Conservation (phyloP, 2,888 invertebrate species). For the Lampropteryx suffumata region DNA sequence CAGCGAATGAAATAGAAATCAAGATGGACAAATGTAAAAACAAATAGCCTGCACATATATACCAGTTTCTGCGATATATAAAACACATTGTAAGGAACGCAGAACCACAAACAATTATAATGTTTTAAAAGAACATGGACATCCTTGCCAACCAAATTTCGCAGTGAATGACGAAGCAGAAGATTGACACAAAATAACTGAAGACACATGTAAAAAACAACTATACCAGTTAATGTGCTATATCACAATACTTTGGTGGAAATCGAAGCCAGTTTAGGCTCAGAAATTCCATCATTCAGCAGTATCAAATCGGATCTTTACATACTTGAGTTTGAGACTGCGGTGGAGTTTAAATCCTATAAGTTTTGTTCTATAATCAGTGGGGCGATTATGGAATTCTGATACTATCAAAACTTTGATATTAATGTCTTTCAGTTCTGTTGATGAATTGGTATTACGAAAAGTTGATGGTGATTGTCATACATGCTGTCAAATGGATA, state of each 20-base stretch:
- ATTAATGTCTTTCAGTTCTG: no score
- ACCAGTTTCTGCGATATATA: slow-evolving; percentile 4
- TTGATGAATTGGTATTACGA: no score
- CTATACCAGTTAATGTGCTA: slow-evolving; percentile 1
- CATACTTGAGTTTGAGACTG: no score
- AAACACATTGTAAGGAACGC: no score
- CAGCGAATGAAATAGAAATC: slow-evolving; percentile 12
- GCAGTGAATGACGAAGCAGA: neutral
- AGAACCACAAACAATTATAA: neutral
- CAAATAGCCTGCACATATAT: neutral
- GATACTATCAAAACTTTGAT: no score
- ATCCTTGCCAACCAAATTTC: slow-evolving; percentile 10
- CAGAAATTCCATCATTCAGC: neutral
- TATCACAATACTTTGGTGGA: neutral
- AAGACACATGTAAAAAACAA: no score
- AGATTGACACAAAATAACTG: no score
- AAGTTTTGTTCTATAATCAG: no score
- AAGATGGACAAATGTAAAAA: slow-evolving; percentile 8
- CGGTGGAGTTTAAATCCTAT: no score
- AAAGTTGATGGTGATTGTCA: no score
- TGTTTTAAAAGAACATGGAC: neutral
- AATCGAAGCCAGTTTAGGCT: neutral
- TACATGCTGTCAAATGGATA: no score
- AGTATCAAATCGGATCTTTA: neutral
- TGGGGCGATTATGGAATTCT: no score